Conservation (phyloP, 1,140 invertebrate species). For the Microplitis demolitor region DNA sequence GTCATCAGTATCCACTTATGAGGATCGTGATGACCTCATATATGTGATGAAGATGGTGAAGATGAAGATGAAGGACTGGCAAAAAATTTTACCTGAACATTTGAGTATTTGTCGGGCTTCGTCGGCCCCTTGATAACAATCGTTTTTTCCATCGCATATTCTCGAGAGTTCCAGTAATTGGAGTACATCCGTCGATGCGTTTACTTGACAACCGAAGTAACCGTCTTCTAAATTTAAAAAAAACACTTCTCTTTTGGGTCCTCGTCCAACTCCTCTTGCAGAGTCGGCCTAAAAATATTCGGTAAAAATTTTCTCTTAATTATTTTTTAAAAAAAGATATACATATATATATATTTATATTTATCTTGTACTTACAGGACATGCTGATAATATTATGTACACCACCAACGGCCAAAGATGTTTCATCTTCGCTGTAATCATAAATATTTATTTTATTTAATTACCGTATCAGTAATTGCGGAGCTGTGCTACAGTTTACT, state of each 20-base stretch:
- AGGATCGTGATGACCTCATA: not conserved
- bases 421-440: slow-evolving; percentile 71
- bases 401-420: slow-evolving; percentile 73
- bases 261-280: slow-evolving; percentile 75
- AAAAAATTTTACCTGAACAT: slow-evolving; percentile 80
- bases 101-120: slow-evolving; percentile 87
- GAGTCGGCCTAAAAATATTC: slow-evolving; percentile 72
- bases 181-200: slow-evolving; percentile 91
- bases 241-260: slow-evolving; percentile 88
- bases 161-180: slow-evolving; percentile 94
- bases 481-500: not conserved
- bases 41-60: too few species aligned
- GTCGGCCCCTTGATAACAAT: slow-evolving; percentile 91
- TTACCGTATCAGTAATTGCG: not conserved
- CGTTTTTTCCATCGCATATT: slow-evolving; percentile 86
- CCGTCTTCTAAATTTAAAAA: slow-evolving; percentile 96
- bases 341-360: not conserved
- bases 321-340: not conserved
- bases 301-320: slow-evolving; percentile 35
- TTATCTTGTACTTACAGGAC: slow-evolving; percentile 59
- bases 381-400: slow-evolving; percentile 68
- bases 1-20: not conserved
- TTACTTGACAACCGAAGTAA: slow-evolving; percentile 96
- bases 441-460: too few species aligned
- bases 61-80: too few species aligned